These are phyloP conservation scores for Zootoca vivipara DNA, from an alignment of 2,113 vertebrate species.

Conservation along the genomic window DNA sequence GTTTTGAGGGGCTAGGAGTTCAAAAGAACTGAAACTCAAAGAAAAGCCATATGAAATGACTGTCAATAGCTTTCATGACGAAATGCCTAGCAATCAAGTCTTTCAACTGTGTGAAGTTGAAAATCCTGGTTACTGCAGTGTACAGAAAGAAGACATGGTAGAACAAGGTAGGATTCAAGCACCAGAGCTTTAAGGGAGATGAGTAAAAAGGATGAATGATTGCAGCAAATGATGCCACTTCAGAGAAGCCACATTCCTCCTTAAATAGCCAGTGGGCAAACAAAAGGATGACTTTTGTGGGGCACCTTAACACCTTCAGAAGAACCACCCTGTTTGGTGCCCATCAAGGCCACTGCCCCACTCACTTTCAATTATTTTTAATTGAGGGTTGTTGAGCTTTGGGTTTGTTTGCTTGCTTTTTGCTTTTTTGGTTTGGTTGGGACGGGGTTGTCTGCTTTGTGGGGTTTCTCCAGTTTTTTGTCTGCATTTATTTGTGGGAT, in stretches of 20 bases:
- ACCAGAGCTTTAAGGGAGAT: neutral
- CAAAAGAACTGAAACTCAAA: slow-evolving; percentile 16
- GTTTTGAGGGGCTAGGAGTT: neutral
- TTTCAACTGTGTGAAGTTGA: neutral
- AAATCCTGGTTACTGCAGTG: neutral
- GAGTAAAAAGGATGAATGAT: neutral
- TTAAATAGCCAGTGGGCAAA: neutral
- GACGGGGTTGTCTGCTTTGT: no score
- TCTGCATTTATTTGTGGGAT: no score
- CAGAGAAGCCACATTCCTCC: neutral
- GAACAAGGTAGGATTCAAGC: neutral
- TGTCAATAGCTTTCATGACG: slow-evolving; percentile 1
- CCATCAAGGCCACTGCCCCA: no score
- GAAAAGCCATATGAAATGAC: neutral
- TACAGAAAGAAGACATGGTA: neutral
- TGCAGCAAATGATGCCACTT: neutral
- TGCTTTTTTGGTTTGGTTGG: no score
- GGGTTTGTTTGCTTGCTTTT: no score
- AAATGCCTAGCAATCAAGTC: neutral
- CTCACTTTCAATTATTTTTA: no score
- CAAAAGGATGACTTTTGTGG: neutral
- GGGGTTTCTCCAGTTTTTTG: no score
- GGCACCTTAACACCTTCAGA: no score
- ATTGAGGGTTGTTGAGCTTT: no score
- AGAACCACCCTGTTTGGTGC: no score